Evolutionary conservation across 1,140 invertebrate genomes (phyloP).

Genomic region (Papilio polyxenes): DNA sequence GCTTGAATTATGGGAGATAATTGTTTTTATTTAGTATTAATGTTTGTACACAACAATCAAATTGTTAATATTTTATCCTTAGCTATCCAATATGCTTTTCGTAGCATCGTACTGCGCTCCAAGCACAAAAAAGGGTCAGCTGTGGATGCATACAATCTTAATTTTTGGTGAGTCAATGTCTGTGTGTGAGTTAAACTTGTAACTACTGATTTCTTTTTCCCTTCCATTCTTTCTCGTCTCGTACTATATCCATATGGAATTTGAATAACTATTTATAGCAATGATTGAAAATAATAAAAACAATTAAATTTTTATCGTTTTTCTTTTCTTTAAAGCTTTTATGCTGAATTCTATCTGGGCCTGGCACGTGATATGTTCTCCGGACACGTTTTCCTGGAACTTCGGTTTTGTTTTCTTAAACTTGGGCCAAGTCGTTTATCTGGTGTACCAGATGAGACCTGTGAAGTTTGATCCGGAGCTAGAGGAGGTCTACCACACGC

Average conservation of each 20-base stretch:
- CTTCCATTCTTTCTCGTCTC: too few species aligned
- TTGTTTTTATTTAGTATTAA: too few species aligned
- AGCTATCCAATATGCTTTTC: conserved; percentile 89
- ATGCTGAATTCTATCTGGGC: conserved; percentile 92
- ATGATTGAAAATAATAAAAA: background rate
- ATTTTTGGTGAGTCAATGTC: conserved; percentile 84
- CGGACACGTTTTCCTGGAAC: conserved; percentile 94
- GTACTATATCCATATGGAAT: too few species aligned
- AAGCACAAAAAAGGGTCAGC: conserved; percentile 87
- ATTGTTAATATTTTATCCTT: conserved; percentile 52
- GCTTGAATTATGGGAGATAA: background rate
- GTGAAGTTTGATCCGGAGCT: conserved; percentile 92
- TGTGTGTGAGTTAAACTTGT: conserved; percentile 10
- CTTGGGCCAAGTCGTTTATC: conserved; percentile 89
- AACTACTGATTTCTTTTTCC: too few species aligned
- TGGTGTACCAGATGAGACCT: conserved; percentile 91
- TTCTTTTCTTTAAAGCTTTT: conserved; percentile 82
- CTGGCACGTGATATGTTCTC: conserved; percentile 93
- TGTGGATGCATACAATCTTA: conserved; percentile 90
- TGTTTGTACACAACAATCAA: background rate
- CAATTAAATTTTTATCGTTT: conserved; percentile 2
- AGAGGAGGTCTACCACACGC: conserved; percentile 90
- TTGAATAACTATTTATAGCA: too few species aligned
- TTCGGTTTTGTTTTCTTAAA: conserved; percentile 93
- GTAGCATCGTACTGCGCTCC: conserved; percentile 89